Evolutionary conservation across 1,140 invertebrate species (phyloP), one percentile per base, ranked within the genome.

Genomic region (Gonatopus flavifemur): DNA sequence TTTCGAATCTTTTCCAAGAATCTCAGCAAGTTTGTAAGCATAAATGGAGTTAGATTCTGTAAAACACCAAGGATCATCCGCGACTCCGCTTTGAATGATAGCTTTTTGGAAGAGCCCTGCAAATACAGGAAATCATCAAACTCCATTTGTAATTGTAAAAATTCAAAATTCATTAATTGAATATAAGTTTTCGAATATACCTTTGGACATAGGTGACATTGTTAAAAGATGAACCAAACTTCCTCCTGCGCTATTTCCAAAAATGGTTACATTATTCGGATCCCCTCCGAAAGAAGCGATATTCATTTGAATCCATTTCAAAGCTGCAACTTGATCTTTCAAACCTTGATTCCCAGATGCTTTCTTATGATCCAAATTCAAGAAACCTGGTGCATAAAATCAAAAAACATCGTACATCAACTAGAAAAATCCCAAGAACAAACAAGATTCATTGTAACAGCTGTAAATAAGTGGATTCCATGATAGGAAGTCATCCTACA

Each of bases 61-160:
- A 16, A 4, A 45, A 36, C 63, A 64, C 80, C 78, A 82, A 2
- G 69, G 61, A 51, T 55, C 64, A 9, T 62, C 72, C 0, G 76
- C 74, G 15, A 72, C 69, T 24, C 83, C 84, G 54, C 82, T 84
- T 69, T 84, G 82, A 2, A 75, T 51, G 25, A 86, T 85, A 1
- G 79, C 81, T 62, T 81, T 82, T 51, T 84, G 79, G 44, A 84
- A 79, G 6, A 84, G 61, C 13, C 79, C 81, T 69, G 63, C 54
- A 44, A 15, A 59, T 76, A 15, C 5, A 32, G 7, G 5, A 35
- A 35, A 25, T n/a, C 18, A 10, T 16, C 13, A 2, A 10, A 1
- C 6, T 7, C 10, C 6, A 15, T 13, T 4, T 7, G 0, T 12
- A 42, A 20, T 43, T 39, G 19, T n/a, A 19, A 0, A 1, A 25